A percentile compares a stretch with the other conserved stretches of the same genome.
Evolutionary conservation across 2,113 vertebrate species (phyloP).

Genomic region (Vimba vimba): DNA sequence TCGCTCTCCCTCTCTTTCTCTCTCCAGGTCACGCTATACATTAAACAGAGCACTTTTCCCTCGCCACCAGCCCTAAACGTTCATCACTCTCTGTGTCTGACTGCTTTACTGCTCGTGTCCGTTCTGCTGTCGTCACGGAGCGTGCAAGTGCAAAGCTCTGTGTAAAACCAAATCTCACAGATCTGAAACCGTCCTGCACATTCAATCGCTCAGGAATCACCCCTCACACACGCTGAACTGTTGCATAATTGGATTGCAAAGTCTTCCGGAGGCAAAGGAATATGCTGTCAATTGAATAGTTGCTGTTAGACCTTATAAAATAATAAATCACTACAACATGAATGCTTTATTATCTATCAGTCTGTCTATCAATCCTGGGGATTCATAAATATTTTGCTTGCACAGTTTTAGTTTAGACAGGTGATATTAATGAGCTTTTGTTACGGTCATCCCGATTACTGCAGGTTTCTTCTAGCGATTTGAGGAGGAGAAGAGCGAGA

Average conservation of each 20-base stretch:
- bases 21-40: constrained; percentile 67
- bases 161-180: constrained; percentile 32
- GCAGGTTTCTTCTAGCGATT: constrained; percentile 59
- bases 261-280: neutral
- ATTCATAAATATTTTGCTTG: neutral
- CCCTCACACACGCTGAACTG: constrained; percentile 5
- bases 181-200: neutral
- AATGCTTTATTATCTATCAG: constrained; percentile 20
- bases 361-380: constrained; percentile 48
- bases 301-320: neutral
- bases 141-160: constrained; percentile 41
- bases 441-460: constrained; percentile 73
- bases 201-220: neutral
- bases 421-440: constrained; percentile 79
- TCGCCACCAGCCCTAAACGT: constrained; percentile 51
- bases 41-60: constrained; percentile 68
- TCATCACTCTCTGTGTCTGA: constrained; percentile 66
- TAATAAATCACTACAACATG: constrained; percentile 22
- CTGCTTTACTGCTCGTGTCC: constrained; percentile 59
- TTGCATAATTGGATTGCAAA: neutral
- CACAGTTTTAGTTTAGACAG: constrained; percentile 39
- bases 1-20: neutral
- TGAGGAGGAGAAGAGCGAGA: constrained; percentile 63
- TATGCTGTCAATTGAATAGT: too few relatives aligned
- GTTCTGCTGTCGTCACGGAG: constrained; percentile 41